Base-by-base conservation (phyloP, 2,797 vertebrate genomes). In the Leptodactylus fallax region DNA sequence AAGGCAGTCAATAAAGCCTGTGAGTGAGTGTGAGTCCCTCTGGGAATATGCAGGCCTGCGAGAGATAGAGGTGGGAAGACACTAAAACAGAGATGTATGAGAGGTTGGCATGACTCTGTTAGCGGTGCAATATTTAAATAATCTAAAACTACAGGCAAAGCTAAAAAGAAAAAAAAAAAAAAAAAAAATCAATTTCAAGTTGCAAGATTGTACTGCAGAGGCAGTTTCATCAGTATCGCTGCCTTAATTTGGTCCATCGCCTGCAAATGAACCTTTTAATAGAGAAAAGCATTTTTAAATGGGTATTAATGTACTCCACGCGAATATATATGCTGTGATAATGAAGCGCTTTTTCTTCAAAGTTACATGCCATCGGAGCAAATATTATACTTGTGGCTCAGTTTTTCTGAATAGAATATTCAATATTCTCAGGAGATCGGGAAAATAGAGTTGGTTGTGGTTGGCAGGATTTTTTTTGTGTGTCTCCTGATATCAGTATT, bases 1-100 rank as follows among this genome's bases (percentile, higher is more conserved):
- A n/a, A n/a, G 17, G 76, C 84, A 83, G 84, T 83, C 87, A 90
- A 89, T 89, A 89, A 86, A 78, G 58, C 17, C 88, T 79, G 55
- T 45, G 27, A 90, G 83, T 82, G 89, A 86, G 87, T 86, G 55
- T 8, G 9, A 63, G 74, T 58, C 55, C 79, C 80, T 80, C 9
- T 86, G 89, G 88, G 79, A 86, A 58, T 51, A 71, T n/a, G 65
- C 53, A 27, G 63, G 51, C 72, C 79, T 74, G 25, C 11, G 53
- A 78, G 61, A 82, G 74, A 88, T 47, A 45, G 76, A 49, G 19
- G 67, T 27, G 72, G 21, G 17, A 72, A 86, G 55, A 71, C 49
- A 49, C 21, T 81, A 89, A 79, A 89, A 86, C 23, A 79, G 16
- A 89, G 72, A 67, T 72, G 71, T 82, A 86, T 36, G 63, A 65